phyloP scores from a whole-genome alignment of 2,797 vertebrate species.

The Loriculus beryllinus region DNA sequence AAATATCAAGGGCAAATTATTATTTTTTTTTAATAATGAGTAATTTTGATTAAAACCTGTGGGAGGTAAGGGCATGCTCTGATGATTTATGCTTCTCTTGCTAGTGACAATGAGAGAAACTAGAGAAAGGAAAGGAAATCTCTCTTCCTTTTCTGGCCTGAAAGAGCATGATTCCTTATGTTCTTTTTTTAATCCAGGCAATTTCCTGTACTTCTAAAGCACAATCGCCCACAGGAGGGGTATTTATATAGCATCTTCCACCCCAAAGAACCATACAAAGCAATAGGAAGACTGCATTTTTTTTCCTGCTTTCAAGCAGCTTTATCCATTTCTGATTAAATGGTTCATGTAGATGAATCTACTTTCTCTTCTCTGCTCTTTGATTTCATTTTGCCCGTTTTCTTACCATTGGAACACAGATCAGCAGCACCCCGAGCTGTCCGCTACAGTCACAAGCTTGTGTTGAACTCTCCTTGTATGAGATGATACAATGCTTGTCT shows the following conservation, averaged over 20 bases:
- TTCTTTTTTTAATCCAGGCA: constrained; percentile 1
- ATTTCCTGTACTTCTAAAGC: constrained; percentile 21
- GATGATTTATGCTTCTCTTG: neutral
- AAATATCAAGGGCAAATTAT: neutral
- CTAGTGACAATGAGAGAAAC: neutral
- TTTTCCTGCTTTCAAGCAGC: neutral
- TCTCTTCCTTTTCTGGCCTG: neutral
- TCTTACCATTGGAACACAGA: neutral
- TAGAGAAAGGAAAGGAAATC: neutral
- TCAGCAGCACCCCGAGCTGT: neutral
- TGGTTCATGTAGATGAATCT: neutral
- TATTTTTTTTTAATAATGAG: neutral
- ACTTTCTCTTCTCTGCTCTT: neutral
- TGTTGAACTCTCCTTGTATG: neutral
- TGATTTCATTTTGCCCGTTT: neutral
- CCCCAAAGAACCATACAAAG: neutral
- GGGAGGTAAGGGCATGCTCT: neutral
- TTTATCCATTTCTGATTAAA: neutral
- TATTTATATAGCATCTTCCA: neutral
- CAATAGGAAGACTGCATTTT: neutral
- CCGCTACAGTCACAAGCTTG: neutral
- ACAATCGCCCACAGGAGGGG: neutral
- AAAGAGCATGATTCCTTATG: neutral
- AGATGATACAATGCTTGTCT: neutral
- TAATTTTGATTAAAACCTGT: neutral